These are phyloP conservation scores for Apogon talboti DNA, from an alignment of 2,797 vertebrate genomes.

Conservation along the genomic window DNA sequence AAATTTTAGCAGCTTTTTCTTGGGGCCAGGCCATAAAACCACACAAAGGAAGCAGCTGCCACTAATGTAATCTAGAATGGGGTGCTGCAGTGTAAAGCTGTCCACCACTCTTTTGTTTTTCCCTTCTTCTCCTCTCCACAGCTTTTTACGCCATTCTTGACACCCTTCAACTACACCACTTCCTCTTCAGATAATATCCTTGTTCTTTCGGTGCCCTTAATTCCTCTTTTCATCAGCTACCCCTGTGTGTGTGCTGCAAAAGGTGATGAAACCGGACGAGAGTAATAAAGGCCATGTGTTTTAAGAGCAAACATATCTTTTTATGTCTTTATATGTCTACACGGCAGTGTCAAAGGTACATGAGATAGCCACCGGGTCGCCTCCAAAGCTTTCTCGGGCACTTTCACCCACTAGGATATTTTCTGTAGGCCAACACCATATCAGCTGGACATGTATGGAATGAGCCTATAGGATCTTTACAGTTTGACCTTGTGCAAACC, in stretches of 20 bases:
- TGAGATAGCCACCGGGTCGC: conserved; percentile 18
- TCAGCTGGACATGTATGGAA: conserved; percentile 67
- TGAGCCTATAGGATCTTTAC: conserved; percentile 58
- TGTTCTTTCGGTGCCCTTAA: conserved; percentile 61
- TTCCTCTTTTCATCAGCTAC: conserved; percentile 62
- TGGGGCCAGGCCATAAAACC: conserved; percentile 83
- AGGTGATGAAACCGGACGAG: conserved; percentile 55
- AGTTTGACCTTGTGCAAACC: conserved; percentile 70
- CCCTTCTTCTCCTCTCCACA: conserved; percentile 62
- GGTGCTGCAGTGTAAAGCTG: conserved; percentile 79
- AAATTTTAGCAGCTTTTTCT: conserved; percentile 92
- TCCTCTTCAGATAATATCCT: conserved; percentile 67
- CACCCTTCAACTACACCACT: conserved; percentile 62
- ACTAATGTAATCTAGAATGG: conserved; percentile 88
- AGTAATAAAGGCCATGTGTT: conserved; percentile 52
- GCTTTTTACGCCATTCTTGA: conserved; percentile 70
- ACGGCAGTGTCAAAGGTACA: conserved; percentile 50
- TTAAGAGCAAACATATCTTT: conserved; percentile 57
- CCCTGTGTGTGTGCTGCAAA: conserved; percentile 29
- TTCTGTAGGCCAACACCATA: conserved; percentile 34
- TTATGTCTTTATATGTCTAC: conserved; percentile 49
- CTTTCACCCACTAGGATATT: conserved; percentile 21
- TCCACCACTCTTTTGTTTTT: conserved; percentile 80
- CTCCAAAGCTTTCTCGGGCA: conserved; percentile 28
- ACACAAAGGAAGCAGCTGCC: conserved; percentile 92